phyloP scores from a whole-genome alignment of 1,140 invertebrate genomes.

The Nasonia longicornis region DNA sequence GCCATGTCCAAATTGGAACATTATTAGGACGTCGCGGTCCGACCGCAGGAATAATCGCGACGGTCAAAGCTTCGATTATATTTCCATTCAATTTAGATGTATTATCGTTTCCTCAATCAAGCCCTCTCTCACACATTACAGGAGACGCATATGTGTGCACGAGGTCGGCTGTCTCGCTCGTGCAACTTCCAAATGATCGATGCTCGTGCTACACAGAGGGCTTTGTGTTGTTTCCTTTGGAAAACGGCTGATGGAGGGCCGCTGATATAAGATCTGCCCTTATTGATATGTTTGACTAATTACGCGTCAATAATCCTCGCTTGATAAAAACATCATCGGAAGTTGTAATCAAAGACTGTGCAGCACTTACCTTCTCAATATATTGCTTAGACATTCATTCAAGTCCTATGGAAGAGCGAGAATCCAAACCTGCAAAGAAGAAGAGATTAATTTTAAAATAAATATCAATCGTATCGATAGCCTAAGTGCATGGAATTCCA shows the following conservation, averaged over 20 bases:
- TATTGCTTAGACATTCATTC: too few relatives aligned
- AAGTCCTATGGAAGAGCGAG: too few relatives aligned
- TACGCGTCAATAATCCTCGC: not conserved
- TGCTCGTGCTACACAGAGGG: not conserved
- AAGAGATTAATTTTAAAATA: too few relatives aligned
- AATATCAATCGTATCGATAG: not conserved
- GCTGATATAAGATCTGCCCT: not conserved
- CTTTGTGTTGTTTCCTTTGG: not conserved
- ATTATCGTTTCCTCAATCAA: conserved; percentile 47
- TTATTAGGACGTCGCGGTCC: conserved; percentile 58
- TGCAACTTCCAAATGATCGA: conserved; percentile 7
- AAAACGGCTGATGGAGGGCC: not conserved
- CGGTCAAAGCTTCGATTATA: conserved; percentile 57
- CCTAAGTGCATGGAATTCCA: not conserved
- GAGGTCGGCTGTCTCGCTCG: not conserved
- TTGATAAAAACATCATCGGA: not conserved
- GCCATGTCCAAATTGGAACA: conserved; percentile 56
- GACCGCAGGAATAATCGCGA: conserved; percentile 57
- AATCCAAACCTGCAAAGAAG: too few relatives aligned
- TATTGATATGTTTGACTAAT: not conserved
- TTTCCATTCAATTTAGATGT: conserved; percentile 60
- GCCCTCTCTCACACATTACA: not conserved
- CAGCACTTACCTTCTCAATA: not conserved
- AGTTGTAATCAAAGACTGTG: not conserved
- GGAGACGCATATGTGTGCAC: not conserved